Evolutionary conservation across 1,140 invertebrate species (phyloP).

Genomic region (Dysdera silvatica): DNA sequence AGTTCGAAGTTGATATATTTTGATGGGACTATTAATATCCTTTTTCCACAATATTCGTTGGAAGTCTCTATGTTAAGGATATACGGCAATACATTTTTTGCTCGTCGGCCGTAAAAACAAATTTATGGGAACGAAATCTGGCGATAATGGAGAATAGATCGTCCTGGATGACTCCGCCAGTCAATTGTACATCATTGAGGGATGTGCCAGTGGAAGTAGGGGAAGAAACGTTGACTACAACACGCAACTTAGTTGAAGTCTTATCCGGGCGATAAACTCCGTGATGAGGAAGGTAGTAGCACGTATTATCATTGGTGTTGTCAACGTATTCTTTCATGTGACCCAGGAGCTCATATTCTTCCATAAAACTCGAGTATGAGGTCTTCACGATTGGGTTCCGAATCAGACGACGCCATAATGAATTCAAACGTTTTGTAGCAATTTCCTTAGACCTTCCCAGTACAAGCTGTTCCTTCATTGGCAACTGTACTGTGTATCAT

Average conservation of each 20-base stretch:
- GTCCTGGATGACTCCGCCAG: background rate
- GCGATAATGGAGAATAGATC: background rate
- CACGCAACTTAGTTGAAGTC: constrained; percentile 30
- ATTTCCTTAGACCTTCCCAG: too few species aligned
- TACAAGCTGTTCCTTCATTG: too few species aligned
- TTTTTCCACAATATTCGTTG: constrained; percentile 17
- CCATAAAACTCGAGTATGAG: background rate
- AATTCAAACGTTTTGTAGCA: too few species aligned
- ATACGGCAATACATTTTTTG: background rate
- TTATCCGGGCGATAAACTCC: constrained; percentile 28
- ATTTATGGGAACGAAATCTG: background rate
- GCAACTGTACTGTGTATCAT: too few species aligned
- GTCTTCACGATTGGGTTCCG: too few species aligned
- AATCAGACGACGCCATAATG: too few species aligned
- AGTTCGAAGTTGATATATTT: background rate
- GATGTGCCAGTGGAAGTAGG: background rate
- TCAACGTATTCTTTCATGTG: background rate
- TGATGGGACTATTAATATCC: background rate
- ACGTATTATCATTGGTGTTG: background rate
- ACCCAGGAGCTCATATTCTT: background rate
- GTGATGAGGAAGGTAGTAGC: constrained; percentile 32
- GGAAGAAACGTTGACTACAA: constrained; percentile 33
- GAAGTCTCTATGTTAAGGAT: background rate
- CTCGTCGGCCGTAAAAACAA: background rate
- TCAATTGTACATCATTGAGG: background rate